phyloP scores from a whole-genome alignment of 2,113 vertebrate genomes.

The Ariopsis seemanni region DNA sequence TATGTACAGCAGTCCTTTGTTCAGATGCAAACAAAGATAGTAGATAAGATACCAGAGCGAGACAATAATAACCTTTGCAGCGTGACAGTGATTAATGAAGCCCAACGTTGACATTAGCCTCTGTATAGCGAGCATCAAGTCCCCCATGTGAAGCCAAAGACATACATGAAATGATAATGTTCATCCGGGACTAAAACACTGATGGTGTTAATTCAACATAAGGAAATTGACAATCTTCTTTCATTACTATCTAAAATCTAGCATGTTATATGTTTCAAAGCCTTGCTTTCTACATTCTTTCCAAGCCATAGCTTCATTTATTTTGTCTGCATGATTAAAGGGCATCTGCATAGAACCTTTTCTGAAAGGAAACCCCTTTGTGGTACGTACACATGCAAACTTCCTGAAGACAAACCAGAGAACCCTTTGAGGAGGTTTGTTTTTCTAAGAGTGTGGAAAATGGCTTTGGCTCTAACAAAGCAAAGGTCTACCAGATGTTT shows the following conservation, averaged over 20 bases:
- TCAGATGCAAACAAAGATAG: conserved; percentile 31
- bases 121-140: neutral
- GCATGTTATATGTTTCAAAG: neutral
- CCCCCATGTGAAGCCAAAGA: neutral
- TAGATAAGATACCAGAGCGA: conserved; percentile 25
- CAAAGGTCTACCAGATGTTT: neutral
- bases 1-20: neutral
- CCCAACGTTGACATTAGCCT: conserved; percentile 1
- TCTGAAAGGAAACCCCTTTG: too few relatives aligned
- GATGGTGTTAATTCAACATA: conserved; percentile 8
- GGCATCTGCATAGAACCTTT: neutral
- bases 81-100: conserved; percentile 33
- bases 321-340: neutral
- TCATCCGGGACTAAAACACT: neutral
- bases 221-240: neutral
- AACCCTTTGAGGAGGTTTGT: neutral
- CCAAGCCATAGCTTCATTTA: neutral
- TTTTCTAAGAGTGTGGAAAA: neutral
- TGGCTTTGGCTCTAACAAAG: neutral
- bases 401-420: neutral
- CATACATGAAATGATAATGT: neutral
- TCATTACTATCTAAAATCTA: neutral
- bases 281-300: neutral
- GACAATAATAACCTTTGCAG: conserved; percentile 41
- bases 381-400: neutral